Conservation (phyloP, 2,797 vertebrate genomes). For the Lepilemur septentrionalis region DNA sequence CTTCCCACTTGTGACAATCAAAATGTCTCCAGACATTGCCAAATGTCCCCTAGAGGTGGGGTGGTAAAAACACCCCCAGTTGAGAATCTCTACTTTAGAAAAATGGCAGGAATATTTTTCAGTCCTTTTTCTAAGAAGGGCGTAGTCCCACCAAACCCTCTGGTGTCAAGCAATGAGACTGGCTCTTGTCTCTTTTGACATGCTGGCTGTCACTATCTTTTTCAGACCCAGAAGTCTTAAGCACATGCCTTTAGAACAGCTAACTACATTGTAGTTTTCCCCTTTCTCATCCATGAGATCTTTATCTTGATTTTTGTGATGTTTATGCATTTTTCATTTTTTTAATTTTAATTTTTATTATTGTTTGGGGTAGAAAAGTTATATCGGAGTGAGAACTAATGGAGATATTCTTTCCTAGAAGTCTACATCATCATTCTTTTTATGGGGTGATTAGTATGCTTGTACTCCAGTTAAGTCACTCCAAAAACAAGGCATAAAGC, state of each 20-base stretch:
- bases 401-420: not conserved
- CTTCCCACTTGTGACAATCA: not conserved
- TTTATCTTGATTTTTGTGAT: conserved; percentile 27
- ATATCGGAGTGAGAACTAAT: not conserved
- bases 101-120: not conserved
- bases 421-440: not conserved
- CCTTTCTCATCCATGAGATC: not conserved
- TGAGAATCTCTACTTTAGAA: not conserved
- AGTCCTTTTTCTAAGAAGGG: not conserved
- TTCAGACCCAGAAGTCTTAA: not conserved
- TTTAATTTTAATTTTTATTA: not conserved
- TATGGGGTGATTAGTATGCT: not conserved
- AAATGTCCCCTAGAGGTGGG: not conserved
- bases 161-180: not conserved
- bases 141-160: not conserved
- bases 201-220: not conserved
- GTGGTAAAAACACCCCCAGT: not conserved
- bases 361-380: not conserved
- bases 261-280: not conserved
- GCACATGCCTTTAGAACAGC: not conserved
- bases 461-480: not conserved
- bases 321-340: not conserved
- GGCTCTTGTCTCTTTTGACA: not conserved
- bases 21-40: not conserved
- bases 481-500: not conserved